Evolutionary conservation across 2,113 vertebrate genomes (phyloP), one percentile per base, ranked within the genome.

Genomic region (Bombycilla garrulus): DNA sequence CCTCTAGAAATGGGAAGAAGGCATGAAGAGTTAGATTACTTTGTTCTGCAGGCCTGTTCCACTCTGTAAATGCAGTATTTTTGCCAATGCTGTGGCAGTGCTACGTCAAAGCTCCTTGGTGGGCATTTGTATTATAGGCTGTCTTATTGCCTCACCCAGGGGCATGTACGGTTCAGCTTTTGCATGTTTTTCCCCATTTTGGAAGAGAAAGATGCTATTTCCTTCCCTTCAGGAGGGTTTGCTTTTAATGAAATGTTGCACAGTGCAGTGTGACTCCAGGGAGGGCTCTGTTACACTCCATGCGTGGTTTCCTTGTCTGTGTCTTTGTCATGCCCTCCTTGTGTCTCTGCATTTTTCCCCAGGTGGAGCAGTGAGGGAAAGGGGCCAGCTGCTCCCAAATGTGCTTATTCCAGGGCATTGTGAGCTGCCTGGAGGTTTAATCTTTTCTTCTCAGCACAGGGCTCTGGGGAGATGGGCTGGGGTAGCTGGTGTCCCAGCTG

Each of bases 281-380:
- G 31, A 67, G 58, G 31, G 26, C 61, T 82, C 33, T 44, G 48
- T 50, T 57, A 23, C 2, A 12, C 9, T 18, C 35, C 33, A 45
- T 5, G 15, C 1, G 2, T 88, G 51, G 4, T 61, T 92, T 79
- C 62, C 45, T 79, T 69, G 26, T 42, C 51, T 23, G 4, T 40
- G 24, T 42, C 22, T 38, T 61, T 1, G 1, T 23, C 2, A 0
- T n/a, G 25, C 29, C 20, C 9, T 81, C 26, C 31, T 72, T 10
- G 25, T 56, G 18, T 44, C 56, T 65, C 56, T 73, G 28, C 0
- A 0, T 12, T 72, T 65, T 61, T 86, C 25, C 12, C 31, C 33
- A 20, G 29, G 47, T 15, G 3, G 29, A 83, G n/a, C 70, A 50
- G 42, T 0, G 5, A 61, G 50, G 0, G 0, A 23, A 35, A 72